Base-by-base conservation (phyloP, 2,797 vertebrate species). In the Eulemur rubriventer region DNA sequence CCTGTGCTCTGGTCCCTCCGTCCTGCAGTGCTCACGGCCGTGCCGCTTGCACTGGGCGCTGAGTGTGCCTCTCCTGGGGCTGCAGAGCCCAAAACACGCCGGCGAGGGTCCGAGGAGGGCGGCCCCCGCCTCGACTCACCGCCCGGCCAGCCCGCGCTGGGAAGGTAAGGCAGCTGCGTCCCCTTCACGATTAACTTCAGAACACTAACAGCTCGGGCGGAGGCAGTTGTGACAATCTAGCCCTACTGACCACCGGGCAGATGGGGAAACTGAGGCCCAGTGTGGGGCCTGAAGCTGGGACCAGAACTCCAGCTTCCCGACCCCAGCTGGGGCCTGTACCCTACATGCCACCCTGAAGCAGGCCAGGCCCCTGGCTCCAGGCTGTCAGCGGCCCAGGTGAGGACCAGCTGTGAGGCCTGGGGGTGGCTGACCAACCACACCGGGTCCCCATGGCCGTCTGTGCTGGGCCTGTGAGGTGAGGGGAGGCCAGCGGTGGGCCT, bases 261-360 rank as follows among this genome's bases (percentile, higher is more conserved):
- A 24, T 0, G 33, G 86, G 91, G 83, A 83, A 84, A 91, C 91
- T 41, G 93, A 97, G 91, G 94, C 94, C 70, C 35, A 0, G 35
- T 1, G 2, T 35, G 63, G 48, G 65, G 70, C 48, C 28, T 11
- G 33, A 48, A 79, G 63, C 86, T 17, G 28, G 33, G 7, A 24
- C 22, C 4, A 16, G 41, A 18, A 33, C 50, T 17, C 2, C 4
- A 4, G 50, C 35, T 73, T 30, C 24, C 78, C 0, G 1, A 12
- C 48, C 18, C 3, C 73, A 43, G 41, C n/a, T 0, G 13, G 13
- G 50, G 81, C 33, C 57, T 41, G 69, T 20, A 1, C 24, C 65
- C 28, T 2, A 17, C 55, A 41, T 0, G 0, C 59, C 9, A 43
- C 46, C 65, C 14, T 65, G 63, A 14, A 16, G 67, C 67, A 2